Evolutionary conservation across 2,113 vertebrate species (phyloP).

Genomic region (Oncorhynchus clarkii): DNA sequence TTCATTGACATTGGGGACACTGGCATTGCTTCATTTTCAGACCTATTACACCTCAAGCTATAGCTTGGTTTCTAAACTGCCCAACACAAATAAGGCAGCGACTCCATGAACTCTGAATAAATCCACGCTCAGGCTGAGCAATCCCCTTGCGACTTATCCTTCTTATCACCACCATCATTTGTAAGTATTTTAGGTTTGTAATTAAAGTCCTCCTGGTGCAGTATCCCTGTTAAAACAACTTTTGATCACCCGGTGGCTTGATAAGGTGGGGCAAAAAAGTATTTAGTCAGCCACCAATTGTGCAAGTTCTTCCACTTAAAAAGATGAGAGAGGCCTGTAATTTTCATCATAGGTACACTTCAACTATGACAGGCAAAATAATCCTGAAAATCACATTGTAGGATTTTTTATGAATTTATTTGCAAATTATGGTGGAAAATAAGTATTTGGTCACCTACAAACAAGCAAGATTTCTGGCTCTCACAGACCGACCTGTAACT

Average conservation of each 20-base stretch:
- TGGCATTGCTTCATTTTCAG: constrained; percentile 67
- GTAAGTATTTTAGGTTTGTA: constrained; percentile 60
- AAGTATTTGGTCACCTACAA: too few relatives aligned
- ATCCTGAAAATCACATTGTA: too few relatives aligned
- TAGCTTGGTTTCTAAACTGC: constrained; percentile 55
- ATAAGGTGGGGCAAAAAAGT: not conserved
- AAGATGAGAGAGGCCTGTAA: too few relatives aligned
- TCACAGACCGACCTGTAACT: too few relatives aligned
- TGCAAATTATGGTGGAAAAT: too few relatives aligned
- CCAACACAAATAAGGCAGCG: constrained; percentile 57
- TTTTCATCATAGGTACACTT: too few relatives aligned
- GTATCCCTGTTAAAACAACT: constrained; percentile 61
- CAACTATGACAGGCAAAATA: too few relatives aligned
- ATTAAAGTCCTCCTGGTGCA: constrained; percentile 58
- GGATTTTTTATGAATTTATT: too few relatives aligned
- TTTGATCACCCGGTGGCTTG: constrained; percentile 60
- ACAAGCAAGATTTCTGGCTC: too few relatives aligned
- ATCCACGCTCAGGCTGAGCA: constrained; percentile 22
- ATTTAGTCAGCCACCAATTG: too few relatives aligned
- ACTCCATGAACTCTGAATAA: constrained; percentile 27
- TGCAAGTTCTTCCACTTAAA: too few relatives aligned
- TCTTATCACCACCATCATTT: constrained; percentile 51
- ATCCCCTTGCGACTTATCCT: constrained; percentile 25
- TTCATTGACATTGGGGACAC: constrained; percentile 70
- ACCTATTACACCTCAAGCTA: constrained; percentile 64